Evolutionary conservation across 1,140 invertebrate species (phyloP).

Genomic region (Trinorchestia longiramus): DNA sequence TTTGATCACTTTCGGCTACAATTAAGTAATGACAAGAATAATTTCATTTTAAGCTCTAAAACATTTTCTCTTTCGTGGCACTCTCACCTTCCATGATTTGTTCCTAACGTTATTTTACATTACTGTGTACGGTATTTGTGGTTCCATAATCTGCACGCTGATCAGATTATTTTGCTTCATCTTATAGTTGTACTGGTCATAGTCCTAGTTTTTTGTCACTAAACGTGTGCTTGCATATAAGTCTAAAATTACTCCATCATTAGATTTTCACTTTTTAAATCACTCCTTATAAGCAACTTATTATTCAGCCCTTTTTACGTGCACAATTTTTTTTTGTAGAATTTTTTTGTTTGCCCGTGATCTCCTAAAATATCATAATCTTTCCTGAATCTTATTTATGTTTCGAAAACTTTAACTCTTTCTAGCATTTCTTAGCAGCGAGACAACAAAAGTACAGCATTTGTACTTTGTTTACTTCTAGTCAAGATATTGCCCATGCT

Average conservation of each 20-base stretch:
- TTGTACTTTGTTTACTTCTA: background rate
- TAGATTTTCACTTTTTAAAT: background rate
- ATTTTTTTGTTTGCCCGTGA: background rate
- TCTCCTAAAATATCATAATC: background rate
- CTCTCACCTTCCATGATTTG: background rate
- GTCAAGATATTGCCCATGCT: background rate
- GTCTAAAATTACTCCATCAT: background rate
- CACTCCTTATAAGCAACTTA: background rate
- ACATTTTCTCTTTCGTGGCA: background rate
- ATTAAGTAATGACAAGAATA: too few relatives aligned
- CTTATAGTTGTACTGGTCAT: slow-evolving; percentile 45
- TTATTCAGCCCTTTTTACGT: background rate
- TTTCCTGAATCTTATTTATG: background rate
- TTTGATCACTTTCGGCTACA: background rate
- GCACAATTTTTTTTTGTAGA: background rate
- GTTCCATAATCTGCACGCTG: background rate
- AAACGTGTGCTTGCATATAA: background rate
- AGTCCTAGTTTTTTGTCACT: background rate
- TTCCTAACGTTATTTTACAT: background rate
- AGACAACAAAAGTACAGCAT: background rate
- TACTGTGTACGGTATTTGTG: background rate
- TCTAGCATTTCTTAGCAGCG: background rate
- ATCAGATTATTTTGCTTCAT: background rate
- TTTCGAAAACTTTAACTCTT: background rate
- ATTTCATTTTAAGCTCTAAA: too few relatives aligned